Evolutionary conservation across 2,113 vertebrate species (phyloP), one percentile per base, ranked within the genome.

Genomic region (Clarias macrocephalus): DNA sequence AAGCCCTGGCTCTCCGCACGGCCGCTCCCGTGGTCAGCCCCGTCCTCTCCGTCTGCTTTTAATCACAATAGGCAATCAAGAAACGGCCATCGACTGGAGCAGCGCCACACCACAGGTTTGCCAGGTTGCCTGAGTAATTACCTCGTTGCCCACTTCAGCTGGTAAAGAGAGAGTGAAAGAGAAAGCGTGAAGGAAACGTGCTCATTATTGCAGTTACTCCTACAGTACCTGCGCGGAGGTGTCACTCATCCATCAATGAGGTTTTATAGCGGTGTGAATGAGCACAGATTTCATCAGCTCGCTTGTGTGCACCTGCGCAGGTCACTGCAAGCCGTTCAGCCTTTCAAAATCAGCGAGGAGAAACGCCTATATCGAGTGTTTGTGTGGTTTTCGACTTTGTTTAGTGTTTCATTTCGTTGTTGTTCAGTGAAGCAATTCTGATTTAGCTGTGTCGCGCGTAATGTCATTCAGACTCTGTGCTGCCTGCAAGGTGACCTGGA

Each of bases 11-110:
- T 84, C 28, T 48, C 56, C 21, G 37, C 42, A 56, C 37, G 68
- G 54, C 37, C 28, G 25, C 65, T 85, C 54, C 82, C 18, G 10
- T 84, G 86, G 87, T 83, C 83, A 88, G 77, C 57, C 60, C 63
- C 54, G 19, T 84, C 81, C 56, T 85, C 83, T 80, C 86, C 83
- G 81, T 81, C 56, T 84, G 83, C 37, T 83, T 88, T 83, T 82
- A 85, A 85, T 89, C 87, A 83, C 83, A 87, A 87, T 84, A 85
- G 86, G 82, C 89, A 85, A 88, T 90, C 89, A 90, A 60, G 82
- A 87, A 85, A 83, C 28, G 80, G 86, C 56, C 79, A 62, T 80
- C 37, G 68, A 63, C 62, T 37, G 42, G 48, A 85, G 82, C 83
- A 9, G 62, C 72, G 79, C 54, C 72, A 63, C 30, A n/a, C 56